Evolutionary conservation across 2,113 vertebrate species (phyloP).

Genomic region (Toxotes chatareus): DNA sequence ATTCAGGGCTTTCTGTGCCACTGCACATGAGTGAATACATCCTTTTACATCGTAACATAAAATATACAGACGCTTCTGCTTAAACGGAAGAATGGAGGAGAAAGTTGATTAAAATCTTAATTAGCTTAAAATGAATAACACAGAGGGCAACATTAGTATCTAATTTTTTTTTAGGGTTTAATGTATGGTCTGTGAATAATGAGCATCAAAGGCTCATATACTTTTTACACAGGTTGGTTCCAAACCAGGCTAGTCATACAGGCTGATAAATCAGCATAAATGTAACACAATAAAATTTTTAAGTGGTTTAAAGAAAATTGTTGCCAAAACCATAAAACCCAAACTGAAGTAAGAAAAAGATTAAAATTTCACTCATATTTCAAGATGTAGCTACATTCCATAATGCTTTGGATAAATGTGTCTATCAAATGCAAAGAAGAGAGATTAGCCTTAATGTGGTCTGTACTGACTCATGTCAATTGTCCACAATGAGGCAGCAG

Average conservation of each 20-base stretch:
- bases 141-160: too few species aligned
- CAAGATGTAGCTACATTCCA: background rate
- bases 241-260: too few species aligned
- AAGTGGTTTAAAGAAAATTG: background rate
- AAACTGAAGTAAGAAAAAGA: background rate
- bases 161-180: too few species aligned
- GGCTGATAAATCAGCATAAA: background rate
- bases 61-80: background rate
- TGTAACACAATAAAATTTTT: background rate
- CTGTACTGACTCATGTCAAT: background rate
- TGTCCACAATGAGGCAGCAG: background rate
- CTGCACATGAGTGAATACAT: background rate
- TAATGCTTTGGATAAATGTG: conserved; percentile 1
- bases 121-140: background rate
- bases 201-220: too few species aligned
- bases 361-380: background rate
- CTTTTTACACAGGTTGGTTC: background rate
- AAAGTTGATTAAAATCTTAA: background rate
- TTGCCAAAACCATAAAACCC: conserved; percentile 2
- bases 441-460: background rate
- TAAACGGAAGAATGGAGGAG: background rate
- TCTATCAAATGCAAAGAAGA: background rate
- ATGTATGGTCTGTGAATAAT: too few species aligned
- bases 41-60: background rate
- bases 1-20: background rate